Evolutionary conservation across 2,888 invertebrate species (phyloP), one percentile per base, ranked within the genome.

Genomic region (Epicampocera succincta): DNA sequence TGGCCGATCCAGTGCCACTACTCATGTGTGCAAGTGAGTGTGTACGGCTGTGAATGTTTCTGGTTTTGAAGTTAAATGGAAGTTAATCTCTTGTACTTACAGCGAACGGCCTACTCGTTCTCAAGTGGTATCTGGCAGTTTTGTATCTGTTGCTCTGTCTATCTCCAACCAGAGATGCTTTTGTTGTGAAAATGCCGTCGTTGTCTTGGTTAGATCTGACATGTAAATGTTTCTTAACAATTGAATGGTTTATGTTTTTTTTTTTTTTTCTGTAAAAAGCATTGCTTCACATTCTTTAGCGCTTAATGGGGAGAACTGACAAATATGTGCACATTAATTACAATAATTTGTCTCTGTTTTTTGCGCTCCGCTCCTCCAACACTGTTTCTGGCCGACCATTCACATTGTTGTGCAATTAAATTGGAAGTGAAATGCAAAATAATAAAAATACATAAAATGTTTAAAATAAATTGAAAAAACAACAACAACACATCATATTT

Each of bases 141-240:
- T 40, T 33, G 12, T 42, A 29, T 52, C 33, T 74, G 65, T 40
- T 38, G 15, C 40, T 17, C 8, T 17, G 17, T 33, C 13, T 13
- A 44, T 8, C 29, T 9, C n/a, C 13, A 48, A 13, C 12, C 52
- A 17, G 12, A 25, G 8, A 3, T 46, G 33, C 40, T 40, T 40
- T 29, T 29, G 25, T 73, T 63, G 25, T 42, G 58, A 25, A 25
- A n/a, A 44, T 33, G 12, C 38, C 50, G 8, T 6, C 15, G 44
- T 54, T 54, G 25, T 44, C 11, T 33, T 56, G 46, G 25, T 29
- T 60, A 48, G 56, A 71, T 71, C 56, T 56, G 63, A 77, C 63
- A 77, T 71, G 54, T 38, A 72, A 65, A 65, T 72, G 66, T 78
- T 78, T 72, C 17, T 65, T 58, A 58, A 44, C 58, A 52, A 60